phyloP scores from a whole-genome alignment of 2,797 vertebrate species.

The Rhabdophis nuchalis region DNA sequence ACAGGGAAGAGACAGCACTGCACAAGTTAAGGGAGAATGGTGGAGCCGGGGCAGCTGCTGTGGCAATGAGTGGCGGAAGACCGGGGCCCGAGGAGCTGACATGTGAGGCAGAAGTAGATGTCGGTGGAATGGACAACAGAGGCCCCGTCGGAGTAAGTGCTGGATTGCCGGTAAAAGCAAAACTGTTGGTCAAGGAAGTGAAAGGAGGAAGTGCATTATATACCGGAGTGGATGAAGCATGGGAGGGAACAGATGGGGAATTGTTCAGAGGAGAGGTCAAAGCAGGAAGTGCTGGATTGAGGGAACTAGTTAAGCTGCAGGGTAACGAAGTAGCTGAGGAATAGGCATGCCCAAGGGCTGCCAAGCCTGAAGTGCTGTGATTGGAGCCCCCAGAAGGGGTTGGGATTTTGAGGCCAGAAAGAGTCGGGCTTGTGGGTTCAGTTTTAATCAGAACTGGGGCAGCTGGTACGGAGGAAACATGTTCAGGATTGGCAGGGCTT shows the following conservation, averaged over 20 bases:
- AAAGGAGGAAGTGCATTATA: conserved; percentile 85
- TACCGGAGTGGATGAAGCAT: conserved; percentile 69
- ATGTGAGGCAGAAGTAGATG: conserved; percentile 60
- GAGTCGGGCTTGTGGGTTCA: conserved; percentile 82
- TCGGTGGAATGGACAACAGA: conserved; percentile 67
- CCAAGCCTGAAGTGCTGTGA: conserved; percentile 76
- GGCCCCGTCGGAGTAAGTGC: conserved; percentile 67
- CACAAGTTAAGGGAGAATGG: conserved; percentile 84
- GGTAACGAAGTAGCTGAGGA: conserved; percentile 79
- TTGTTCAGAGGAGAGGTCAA: conserved; percentile 68
- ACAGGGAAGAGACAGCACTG: conserved; percentile 82
- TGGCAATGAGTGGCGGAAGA: conserved; percentile 69
- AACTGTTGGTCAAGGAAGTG: conserved; percentile 78
- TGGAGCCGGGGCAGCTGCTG: conserved; percentile 71
- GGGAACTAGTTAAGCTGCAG: conserved; percentile 78
- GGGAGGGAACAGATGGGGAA: conserved; percentile 68
- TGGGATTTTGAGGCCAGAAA: conserved; percentile 89
- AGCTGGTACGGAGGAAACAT: conserved; percentile 51
- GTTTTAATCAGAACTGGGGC: conserved; percentile 67
- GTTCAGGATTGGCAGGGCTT: conserved; percentile 60
- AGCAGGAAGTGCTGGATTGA: conserved; percentile 75
- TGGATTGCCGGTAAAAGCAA: conserved; percentile 71
- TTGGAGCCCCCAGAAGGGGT: conserved; percentile 80
- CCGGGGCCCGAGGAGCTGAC: conserved; percentile 60
- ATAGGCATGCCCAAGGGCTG: conserved; percentile 78